These are phyloP conservation scores for Hydropotes inermis DNA, from an alignment of 2,113 vertebrate species.

Conservation along the genomic window DNA sequence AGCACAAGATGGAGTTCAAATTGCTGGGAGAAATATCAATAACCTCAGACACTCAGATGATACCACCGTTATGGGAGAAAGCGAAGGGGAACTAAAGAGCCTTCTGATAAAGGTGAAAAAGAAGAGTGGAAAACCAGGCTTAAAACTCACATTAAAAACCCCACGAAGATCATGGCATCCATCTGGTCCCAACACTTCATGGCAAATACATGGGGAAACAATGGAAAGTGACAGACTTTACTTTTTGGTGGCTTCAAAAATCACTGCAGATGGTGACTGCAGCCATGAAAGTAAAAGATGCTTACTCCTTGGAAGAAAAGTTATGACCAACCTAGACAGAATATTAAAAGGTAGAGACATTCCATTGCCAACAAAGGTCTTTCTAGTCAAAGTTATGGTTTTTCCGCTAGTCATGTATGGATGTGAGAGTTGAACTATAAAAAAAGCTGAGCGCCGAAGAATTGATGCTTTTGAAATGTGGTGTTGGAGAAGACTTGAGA, in stretches of 20 bases:
- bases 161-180: neutral
- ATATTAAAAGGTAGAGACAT: neutral
- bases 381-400: neutral
- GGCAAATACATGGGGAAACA: neutral
- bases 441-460: neutral
- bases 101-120: neutral
- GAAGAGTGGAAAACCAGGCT: neutral
- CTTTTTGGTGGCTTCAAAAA: neutral
- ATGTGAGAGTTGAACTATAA: neutral
- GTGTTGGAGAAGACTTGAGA: neutral
- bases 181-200: neutral
- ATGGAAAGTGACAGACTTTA: neutral
- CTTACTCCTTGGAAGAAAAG: neutral
- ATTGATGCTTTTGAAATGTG: neutral
- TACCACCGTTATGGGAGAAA: neutral
- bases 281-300: neutral
- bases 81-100: neutral
- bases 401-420: neutral
- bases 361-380: neutral
- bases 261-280: neutral
- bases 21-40: neutral
- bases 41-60: neutral
- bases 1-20: neutral
- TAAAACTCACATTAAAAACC: neutral
- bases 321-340: neutral